Conservation (phyloP, 92 coral and sea anemone species). For the Phenganax stokvisi region DNA sequence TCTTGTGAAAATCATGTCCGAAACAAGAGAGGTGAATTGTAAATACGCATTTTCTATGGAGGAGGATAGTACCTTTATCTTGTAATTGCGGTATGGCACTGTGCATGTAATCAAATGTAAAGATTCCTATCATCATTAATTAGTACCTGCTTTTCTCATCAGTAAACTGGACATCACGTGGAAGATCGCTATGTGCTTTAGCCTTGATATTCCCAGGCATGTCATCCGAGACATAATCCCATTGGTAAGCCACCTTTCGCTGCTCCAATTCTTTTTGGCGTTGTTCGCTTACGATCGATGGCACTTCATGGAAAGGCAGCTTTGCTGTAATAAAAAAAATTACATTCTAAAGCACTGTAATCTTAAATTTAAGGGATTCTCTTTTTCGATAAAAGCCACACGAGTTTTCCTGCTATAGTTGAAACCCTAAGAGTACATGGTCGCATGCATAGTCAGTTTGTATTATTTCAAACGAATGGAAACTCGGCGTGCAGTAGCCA, state of each 20-base stretch:
- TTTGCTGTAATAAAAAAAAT: constrained; percentile 4
- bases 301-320: constrained; percentile 54
- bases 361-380: background rate
- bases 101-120: background rate
- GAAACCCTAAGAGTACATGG: too few relatives aligned
- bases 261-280: constrained; percentile 57
- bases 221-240: constrained; percentile 48
- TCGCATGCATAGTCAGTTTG: too few relatives aligned
- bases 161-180: constrained; percentile 61
- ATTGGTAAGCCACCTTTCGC: constrained; percentile 51
- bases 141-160: constrained; percentile 37
- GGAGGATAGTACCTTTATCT: too few relatives aligned
- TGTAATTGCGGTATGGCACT: too few relatives aligned
- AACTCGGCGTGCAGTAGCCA: too few relatives aligned
- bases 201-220: constrained; percentile 60
- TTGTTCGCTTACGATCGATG: constrained; percentile 53
- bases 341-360: background rate
- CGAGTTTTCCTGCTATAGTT: too few relatives aligned
- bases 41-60: too few relatives aligned
- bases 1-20: too few relatives aligned
- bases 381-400: too few relatives aligned
- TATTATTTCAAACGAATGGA: too few relatives aligned
- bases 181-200: constrained; percentile 43
- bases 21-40: too few relatives aligned
- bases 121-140: background rate